These are phyloP conservation scores for Scaptomyza parva DNA, from an alignment of 2,888 invertebrate genomes.

Conservation along the genomic window DNA sequence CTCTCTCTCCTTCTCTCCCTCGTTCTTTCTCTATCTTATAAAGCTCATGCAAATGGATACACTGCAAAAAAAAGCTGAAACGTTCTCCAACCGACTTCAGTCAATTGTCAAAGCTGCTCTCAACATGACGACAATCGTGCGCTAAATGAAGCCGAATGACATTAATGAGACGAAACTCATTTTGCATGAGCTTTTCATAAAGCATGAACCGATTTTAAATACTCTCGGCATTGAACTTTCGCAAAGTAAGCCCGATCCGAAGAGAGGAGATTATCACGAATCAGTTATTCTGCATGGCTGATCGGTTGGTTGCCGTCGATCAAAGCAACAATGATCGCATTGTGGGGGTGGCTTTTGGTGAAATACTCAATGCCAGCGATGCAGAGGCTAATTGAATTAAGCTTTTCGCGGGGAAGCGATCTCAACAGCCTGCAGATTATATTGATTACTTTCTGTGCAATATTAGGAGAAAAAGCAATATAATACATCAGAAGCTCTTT, in stretches of 20 bases:
- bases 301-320: constrained; percentile 55
- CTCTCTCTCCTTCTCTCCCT: not conserved
- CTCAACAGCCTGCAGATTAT: constrained; percentile 43
- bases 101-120: constrained; percentile 11
- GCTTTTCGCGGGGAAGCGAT: constrained; percentile 6
- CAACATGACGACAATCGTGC: constrained; percentile 36
- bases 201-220: constrained; percentile 48
- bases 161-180: constrained; percentile 34
- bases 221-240: constrained; percentile 28
- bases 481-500: constrained; percentile 48
- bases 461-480: constrained; percentile 59
- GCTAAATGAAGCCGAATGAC: constrained; percentile 36
- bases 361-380: constrained; percentile 26
- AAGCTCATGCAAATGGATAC: not conserved
- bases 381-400: constrained; percentile 39
- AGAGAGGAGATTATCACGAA: constrained; percentile 16
- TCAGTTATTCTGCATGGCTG: constrained; percentile 37
- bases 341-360: constrained; percentile 50
- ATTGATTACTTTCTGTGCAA: constrained; percentile 58
- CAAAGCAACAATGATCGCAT: constrained; percentile 28
- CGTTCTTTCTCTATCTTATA: not conserved
- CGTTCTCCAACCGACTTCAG: constrained; percentile 60
- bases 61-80: not conserved
- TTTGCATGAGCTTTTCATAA: constrained; percentile 47
- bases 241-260: not conserved